phyloP scores from a whole-genome alignment of 2,797 vertebrate species.

The Bovichtus diacanthus region DNA sequence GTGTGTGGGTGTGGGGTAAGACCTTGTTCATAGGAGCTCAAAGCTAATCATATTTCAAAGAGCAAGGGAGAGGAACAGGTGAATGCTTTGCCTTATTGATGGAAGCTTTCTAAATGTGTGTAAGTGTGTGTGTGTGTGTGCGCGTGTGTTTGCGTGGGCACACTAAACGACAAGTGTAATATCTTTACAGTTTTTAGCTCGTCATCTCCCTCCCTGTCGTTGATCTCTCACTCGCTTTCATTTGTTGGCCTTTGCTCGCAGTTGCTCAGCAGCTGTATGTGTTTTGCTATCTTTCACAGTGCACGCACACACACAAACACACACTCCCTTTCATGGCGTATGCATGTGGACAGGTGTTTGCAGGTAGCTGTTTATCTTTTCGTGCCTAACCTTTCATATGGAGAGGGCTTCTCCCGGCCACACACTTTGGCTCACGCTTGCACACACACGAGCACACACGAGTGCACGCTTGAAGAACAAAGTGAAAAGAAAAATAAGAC shows the following conservation, averaged over 20 bases:
- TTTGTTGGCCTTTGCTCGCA: constrained; percentile 57
- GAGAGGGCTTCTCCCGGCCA: constrained; percentile 71
- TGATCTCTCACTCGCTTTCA: constrained; percentile 55
- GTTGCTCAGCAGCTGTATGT: constrained; percentile 69
- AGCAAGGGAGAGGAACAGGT: constrained; percentile 83
- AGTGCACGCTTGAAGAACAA: constrained; percentile 74
- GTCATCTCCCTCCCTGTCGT: not conserved
- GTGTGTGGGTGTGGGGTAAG: constrained; percentile 73
- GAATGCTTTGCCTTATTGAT: constrained; percentile 79
- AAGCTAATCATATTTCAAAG: constrained; percentile 99
- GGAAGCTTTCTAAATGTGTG: constrained; percentile 47
- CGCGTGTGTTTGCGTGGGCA: no score
- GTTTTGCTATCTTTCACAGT: constrained; percentile 30
- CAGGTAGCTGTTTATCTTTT: constrained; percentile 86
- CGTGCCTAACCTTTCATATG: constrained; percentile 80
- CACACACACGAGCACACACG: constrained; percentile 11
- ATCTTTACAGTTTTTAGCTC: constrained; percentile 31
- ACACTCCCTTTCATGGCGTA: constrained; percentile 51
- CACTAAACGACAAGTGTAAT: constrained; percentile 31
- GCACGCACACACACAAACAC: constrained; percentile 12
- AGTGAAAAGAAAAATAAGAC: constrained; percentile 75
- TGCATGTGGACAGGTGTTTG: constrained; percentile 84
- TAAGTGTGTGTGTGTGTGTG: constrained; percentile 17
- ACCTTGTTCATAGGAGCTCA: constrained; percentile 97
- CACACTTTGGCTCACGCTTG: constrained; percentile 38